phyloP scores from a whole-genome alignment of 2,888 invertebrate species.

The Scaptomyza flava region DNA sequence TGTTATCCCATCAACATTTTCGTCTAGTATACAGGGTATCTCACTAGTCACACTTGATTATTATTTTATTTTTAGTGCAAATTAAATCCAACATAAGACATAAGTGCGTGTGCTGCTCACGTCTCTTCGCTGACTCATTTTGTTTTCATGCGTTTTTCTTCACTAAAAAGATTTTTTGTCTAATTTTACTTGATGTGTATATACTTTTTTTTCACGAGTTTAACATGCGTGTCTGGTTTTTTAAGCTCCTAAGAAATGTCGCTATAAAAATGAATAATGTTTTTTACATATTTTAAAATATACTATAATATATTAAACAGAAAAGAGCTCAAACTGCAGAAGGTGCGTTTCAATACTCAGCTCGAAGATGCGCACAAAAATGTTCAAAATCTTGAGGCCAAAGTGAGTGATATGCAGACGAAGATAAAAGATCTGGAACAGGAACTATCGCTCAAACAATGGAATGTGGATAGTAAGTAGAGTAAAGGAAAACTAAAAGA shows the following conservation, averaged over 20 bases:
- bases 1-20: neutral
- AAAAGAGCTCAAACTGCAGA: conserved; percentile 83
- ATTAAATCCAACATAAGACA: conserved; percentile 31
- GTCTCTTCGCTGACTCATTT: conserved; percentile 57
- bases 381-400: conserved; percentile 80
- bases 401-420: conserved; percentile 81
- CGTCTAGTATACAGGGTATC: neutral
- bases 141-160: conserved; percentile 45
- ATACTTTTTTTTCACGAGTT: neutral
- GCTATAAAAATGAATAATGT: neutral
- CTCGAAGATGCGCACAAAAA: conserved; percentile 83
- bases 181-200: conserved; percentile 22
- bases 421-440: conserved; percentile 83
- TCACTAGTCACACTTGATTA: conserved; percentile 11
- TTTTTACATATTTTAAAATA: neutral
- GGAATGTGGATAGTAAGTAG: conserved; percentile 84
- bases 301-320: conserved; percentile 59
- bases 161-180: conserved; percentile 37
- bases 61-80: conserved; percentile 22
- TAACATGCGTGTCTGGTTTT: conserved; percentile 24
- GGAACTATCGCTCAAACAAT: conserved; percentile 83
- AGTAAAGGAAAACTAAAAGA: no score
- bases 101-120: conserved; percentile 56
- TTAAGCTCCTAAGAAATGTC: conserved; percentile 31
- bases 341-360: conserved; percentile 82